Evolutionary conservation across 2,797 vertebrate genomes (phyloP), one percentile per base, ranked within the genome.

Genomic region (Pempheris klunzingeri): DNA sequence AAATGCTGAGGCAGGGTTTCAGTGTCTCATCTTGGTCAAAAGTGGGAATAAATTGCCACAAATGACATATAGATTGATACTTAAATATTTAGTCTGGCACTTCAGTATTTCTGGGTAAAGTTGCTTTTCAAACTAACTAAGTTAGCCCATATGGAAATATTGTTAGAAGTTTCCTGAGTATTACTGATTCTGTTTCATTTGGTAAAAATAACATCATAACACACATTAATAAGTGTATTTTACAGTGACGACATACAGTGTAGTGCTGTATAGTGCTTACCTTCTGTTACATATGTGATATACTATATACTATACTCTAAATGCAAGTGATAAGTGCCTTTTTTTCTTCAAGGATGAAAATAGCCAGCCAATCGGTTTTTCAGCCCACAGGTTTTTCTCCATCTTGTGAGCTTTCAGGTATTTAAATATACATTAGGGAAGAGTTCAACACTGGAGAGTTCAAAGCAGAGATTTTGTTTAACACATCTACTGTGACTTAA

Each of bases 1-100:
- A 89, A 91, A 87, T 77, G 87, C 86, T 88, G 89, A 90, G 83
- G 54, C 69, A 55, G 74, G 57, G 41, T 88, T 88, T 87, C 58
- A 47, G 60, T 20, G 3, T 82, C 77, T 85, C 70, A 78, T 63
- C 69, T 75, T 15, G 2, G 63, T 78, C 77, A 79, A 77, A 87
- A 75, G 52, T 63, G 44, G 70, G 53, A 12, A 67, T 76, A 69
- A 58, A 68, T 30, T 7, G 61, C 59, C 61, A 59, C 22, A 61
- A 38, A 41, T 76, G 59, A 84, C 63, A 57, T 61, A 58, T 12
- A 54, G 72, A 73, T 60, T 62, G 50, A 80, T 58, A 73, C 41
- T 63, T 47, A 26, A 76, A 75, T 62, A 67, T 70, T 78, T 62
- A 55, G n/a, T 49, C 41, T 13, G 28, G 24, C 44, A 6, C 44